Conservation (phyloP, 2,888 invertebrate genomes). For the Andricus curvator region DNA sequence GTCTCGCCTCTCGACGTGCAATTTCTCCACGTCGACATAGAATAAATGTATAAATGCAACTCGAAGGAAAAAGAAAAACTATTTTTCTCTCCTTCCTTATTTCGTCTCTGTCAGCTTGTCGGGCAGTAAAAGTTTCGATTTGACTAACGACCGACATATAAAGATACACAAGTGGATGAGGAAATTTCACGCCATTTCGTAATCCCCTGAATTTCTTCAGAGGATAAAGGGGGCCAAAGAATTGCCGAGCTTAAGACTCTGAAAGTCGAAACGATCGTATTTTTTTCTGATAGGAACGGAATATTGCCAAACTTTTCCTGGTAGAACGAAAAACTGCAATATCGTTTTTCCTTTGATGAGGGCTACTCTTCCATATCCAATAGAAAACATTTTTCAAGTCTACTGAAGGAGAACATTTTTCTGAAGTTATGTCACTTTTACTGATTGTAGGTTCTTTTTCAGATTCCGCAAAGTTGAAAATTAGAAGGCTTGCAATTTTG, state of each 20-base stretch:
- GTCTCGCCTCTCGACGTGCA: conserved; percentile 31
- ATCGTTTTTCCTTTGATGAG: neutral
- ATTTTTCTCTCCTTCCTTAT: conserved; percentile 6
- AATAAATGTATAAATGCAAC: conserved; percentile 27
- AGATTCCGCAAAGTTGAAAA: too few species aligned
- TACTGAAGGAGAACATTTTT: neutral
- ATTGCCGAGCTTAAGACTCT: neutral
- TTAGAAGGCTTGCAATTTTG: too few species aligned
- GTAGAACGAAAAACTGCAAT: neutral
- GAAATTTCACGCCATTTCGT: conserved; percentile 8
- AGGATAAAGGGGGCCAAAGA: neutral
- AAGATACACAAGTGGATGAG: neutral
- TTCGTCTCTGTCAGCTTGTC: conserved; percentile 7
- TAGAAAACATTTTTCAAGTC: neutral
- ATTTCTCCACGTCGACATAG: conserved; percentile 34
- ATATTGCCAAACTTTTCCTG: neutral
- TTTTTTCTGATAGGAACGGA: neutral
- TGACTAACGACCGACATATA: conserved; percentile 11
- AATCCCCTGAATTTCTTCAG: conserved; percentile 7
- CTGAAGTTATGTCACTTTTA: neutral
- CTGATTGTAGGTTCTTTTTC: too few species aligned
- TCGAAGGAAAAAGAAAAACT: conserved; percentile 3
- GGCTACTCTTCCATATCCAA: neutral
- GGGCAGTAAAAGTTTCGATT: conserved; percentile 8
- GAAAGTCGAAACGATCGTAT: neutral